Conservation (phyloP, 2,888 invertebrate species). For the Megamerina dolium region DNA sequence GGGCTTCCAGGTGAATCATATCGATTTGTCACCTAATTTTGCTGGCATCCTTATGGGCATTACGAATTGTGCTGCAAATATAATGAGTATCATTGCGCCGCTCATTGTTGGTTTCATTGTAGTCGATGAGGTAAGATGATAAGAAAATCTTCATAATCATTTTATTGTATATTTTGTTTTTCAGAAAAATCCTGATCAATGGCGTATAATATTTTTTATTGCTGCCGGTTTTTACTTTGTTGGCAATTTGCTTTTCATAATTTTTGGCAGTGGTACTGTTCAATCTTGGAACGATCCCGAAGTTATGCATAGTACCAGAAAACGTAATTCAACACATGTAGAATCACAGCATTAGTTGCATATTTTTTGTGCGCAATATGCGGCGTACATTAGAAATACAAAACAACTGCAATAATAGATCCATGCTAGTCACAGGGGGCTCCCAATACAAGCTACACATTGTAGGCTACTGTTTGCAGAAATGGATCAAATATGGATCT, state of each 20-base stretch:
- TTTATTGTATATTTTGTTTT: conserved; percentile 22
- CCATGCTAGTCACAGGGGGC: no score
- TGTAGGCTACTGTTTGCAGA: no score
- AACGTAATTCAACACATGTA: conserved; percentile 36
- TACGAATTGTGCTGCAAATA: conserved; percentile 69
- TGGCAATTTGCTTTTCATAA: conserved; percentile 62
- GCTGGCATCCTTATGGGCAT: conserved; percentile 77
- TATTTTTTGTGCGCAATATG: no score
- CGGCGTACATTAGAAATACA: no score
- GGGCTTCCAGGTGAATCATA: conserved; percentile 72
- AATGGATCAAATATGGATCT: no score
- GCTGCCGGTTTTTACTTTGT: conserved; percentile 64
- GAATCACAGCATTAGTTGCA: conserved; percentile 25
- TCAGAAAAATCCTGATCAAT: conserved; percentile 60
- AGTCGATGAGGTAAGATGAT: conserved; percentile 56
- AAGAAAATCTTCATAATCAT: not conserved
- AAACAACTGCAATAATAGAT: no score
- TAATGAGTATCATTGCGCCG: conserved; percentile 75
- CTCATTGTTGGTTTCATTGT: conserved; percentile 65
- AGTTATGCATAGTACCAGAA: conserved; percentile 18
- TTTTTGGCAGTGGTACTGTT: conserved; percentile 60
- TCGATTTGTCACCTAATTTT: conserved; percentile 73
- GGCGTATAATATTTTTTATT: conserved; percentile 70
- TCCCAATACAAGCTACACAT: no score
- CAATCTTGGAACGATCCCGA: conserved; percentile 65